Evolutionary conservation across 2,113 vertebrate genomes (phyloP).

Genomic region (Sceloporus undulatus): DNA sequence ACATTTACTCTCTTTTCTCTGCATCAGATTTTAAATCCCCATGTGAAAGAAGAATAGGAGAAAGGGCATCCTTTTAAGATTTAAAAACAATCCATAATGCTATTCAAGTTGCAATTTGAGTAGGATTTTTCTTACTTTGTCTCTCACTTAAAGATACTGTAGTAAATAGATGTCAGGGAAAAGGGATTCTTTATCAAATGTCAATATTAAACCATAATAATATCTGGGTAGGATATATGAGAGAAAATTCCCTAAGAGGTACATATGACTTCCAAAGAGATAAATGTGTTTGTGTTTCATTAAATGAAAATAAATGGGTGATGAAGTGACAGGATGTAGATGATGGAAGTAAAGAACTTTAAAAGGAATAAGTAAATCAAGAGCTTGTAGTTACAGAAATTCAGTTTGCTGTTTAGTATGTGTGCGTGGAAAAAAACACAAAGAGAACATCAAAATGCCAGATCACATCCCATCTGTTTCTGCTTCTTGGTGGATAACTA

Average conservation of each 20-base stretch:
- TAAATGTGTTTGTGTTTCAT: conserved; percentile 56
- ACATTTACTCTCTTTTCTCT: conserved; percentile 61
- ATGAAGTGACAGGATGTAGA: conserved; percentile 48
- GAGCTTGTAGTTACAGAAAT: conserved; percentile 58
- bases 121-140: conserved; percentile 28
- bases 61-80: conserved; percentile 60
- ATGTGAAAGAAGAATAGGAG: conserved; percentile 31
- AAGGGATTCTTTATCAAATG: conserved; percentile 47
- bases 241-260: conserved; percentile 53
- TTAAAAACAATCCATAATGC: conserved; percentile 55
- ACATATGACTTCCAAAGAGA: conserved; percentile 45
- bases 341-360: conserved; percentile 52
- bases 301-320: conserved; percentile 59
- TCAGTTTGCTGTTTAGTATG: conserved; percentile 59
- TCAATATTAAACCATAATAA: conserved; percentile 57
- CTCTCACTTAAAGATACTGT: conserved; percentile 51
- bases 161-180: conserved; percentile 58
- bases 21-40: conserved; percentile 55
- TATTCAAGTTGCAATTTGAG: conserved; percentile 63
- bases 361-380: conserved; percentile 58
- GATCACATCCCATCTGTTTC: conserved; percentile 66
- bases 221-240: conserved; percentile 53
- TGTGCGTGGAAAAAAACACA: conserved; percentile 56
- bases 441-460: conserved; percentile 69
- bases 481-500: conserved; percentile 63